Base-by-base conservation (phyloP, 64 coral and sea anemone species). In the Montipora foliosa region DNA sequence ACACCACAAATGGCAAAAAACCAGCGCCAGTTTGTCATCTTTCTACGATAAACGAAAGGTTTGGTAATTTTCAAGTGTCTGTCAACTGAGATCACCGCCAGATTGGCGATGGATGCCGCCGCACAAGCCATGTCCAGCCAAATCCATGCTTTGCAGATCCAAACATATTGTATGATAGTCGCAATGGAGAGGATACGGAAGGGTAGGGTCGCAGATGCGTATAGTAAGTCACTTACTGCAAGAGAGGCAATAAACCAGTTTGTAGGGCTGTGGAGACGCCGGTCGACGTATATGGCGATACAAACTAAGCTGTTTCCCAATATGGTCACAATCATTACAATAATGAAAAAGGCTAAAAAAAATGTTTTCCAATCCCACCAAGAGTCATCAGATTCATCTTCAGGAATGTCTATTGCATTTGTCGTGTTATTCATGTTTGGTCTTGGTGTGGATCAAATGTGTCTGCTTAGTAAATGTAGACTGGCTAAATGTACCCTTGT, bases 41-140 rank as follows among this genome's bases (percentile, higher is more conserved):
- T 75, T 46, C 81, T 79, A 64, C 94, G 95, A 87, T 97, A 97
- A 83, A 20, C 74, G 60, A 97, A 97, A 1, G 95, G 95, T 44
- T 97, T 97, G 60, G 95, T 97, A 57, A 97, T 97, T 90, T 97
- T 97, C 25, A 97, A 75, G 59, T 94, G 94, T 47, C 95, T 90
- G 52, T 97, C 95, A 3, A 97, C 52, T 50, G 92, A 91, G 55
- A 97, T 97, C 17, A 97, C 92, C 0, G 95, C 95, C 68, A 97
- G 73, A 25, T 94, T 97, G 11, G 95, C 95, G 4, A 97, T 97
- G 1, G 95, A 97, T 7, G 95, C 95, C 1, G 95, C 95, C 6
- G 88, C 92, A 19, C 95, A 97, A 12, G 58, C 75, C 89, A 97
- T 87, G 62, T 97, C 95, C 5, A 89, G 76, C 95, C 95, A 97